A percentile compares a stretch with the other conserved stretches of the same genome.
These are phyloP conservation scores for Antheraea mylitta DNA, from an alignment of 1,140 invertebrate genomes.

Conservation along the genomic window DNA sequence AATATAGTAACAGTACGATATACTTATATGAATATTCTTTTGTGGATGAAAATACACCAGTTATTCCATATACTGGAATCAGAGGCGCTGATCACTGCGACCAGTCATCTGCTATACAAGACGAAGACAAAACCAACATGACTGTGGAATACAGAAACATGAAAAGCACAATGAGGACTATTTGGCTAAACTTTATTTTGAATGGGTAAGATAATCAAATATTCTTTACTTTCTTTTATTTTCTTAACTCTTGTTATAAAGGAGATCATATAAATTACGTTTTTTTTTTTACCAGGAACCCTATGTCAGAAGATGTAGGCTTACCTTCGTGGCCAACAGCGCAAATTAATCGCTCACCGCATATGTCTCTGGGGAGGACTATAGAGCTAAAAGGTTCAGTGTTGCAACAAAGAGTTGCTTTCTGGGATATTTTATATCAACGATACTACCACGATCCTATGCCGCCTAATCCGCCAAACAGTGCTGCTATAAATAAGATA, in stretches of 20 bases:
- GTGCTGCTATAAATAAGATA: neutral
- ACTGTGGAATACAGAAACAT: conserved; percentile 19
- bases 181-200: conserved; percentile 32
- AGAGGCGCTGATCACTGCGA: conserved; percentile 42
- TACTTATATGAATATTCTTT: conserved; percentile 54
- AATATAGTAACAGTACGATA: conserved; percentile 39
- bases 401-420: conserved; percentile 17
- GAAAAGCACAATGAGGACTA: conserved; percentile 19
- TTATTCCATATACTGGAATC: conserved; percentile 33
- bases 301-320: conserved; percentile 13
- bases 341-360: conserved; percentile 13
- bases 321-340: conserved; percentile 25
- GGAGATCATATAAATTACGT: neutral
- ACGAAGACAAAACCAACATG: conserved; percentile 18
- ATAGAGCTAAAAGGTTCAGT: conserved; percentile 20
- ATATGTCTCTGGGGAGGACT: conserved; percentile 19
- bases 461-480: conserved; percentile 5
- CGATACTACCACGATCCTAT: conserved; percentile 20
- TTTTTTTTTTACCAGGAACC: conserved; percentile 22
- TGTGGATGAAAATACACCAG: conserved; percentile 29
- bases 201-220: conserved; percentile 25
- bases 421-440: conserved; percentile 30
- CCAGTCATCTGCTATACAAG: conserved; percentile 32
- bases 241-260: no score
- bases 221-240: neutral